Percentiles rank a stretch among this genome's conserved stretches.
These are phyloP conservation scores for Adrianichthys oophorus DNA, from an alignment of 2,797 vertebrate species.

Conservation along the genomic window DNA sequence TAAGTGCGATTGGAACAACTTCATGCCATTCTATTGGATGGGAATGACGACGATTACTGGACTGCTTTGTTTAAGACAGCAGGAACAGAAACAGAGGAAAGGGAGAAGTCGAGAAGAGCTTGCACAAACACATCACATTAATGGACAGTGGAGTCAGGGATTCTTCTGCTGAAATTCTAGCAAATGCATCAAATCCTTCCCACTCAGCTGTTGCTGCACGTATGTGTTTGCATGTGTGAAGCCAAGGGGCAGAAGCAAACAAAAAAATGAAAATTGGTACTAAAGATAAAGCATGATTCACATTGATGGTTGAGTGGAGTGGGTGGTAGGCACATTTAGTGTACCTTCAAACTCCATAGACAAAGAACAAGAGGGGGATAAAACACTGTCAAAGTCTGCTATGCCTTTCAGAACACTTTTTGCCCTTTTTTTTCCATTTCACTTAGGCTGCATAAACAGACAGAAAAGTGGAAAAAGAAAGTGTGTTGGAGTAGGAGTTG, in stretches of 20 bases:
- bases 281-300: slow-evolving; percentile 55
- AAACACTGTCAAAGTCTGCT: slow-evolving; percentile 31
- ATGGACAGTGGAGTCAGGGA: slow-evolving; percentile 20
- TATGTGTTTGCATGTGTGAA: slow-evolving; percentile 1
- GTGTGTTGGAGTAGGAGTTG: no score
- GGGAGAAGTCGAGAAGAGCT: slow-evolving; percentile 19
- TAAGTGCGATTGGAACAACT: slow-evolving; percentile 1
- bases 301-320: slow-evolving; percentile 62
- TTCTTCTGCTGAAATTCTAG: slow-evolving; percentile 13
- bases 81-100: slow-evolving; percentile 8
- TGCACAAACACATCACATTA: slow-evolving; percentile 28
- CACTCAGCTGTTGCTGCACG: neutral
- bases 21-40: slow-evolving; percentile 72
- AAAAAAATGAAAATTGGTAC: slow-evolving; percentile 40
- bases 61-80: slow-evolving; percentile 45
- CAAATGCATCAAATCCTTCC: neutral
- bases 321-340: slow-evolving; percentile 68
- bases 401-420: slow-evolving; percentile 6
- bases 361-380: slow-evolving; percentile 20
- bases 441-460: no score
- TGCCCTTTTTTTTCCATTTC: slow-evolving; percentile 1
- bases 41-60: slow-evolving; percentile 65
- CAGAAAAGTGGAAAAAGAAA: no score
- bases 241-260: slow-evolving; percentile 8
- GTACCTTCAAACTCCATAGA: slow-evolving; percentile 55